phyloP scores from a whole-genome alignment of 2,113 vertebrate species.

The Pterocles orientalis region DNA sequence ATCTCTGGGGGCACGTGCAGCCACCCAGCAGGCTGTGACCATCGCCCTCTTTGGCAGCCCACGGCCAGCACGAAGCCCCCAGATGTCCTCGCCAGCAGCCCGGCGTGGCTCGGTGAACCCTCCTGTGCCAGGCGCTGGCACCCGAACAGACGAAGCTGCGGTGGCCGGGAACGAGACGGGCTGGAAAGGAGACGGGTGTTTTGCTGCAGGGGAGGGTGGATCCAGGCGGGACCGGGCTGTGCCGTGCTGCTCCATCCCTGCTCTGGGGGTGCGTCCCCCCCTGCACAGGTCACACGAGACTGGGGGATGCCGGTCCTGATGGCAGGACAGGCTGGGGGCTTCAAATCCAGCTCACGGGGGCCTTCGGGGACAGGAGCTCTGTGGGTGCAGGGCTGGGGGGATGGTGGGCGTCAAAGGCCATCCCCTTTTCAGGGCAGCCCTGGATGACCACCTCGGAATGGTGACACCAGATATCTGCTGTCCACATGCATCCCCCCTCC shows the following conservation, averaged over 20 bases:
- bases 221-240: neutral
- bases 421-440: neutral
- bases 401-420: neutral
- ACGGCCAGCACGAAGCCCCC: accelerated
- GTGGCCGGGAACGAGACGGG: neutral
- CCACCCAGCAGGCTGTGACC: neutral
- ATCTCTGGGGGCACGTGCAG: neutral
- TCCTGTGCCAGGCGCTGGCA: neutral
- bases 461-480: neutral
- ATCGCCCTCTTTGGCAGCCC: neutral
- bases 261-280: neutral
- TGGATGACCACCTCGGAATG: accelerated
- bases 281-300: neutral
- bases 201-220: neutral
- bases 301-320: neutral
- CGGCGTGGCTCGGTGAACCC: accelerated
- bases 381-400: neutral
- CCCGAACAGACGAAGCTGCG: neutral
- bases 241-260: neutral
- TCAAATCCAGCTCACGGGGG: neutral
- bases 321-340: neutral
- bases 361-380: neutral
- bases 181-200: neutral
- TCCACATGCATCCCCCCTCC: neutral
- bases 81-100: accelerated